These are phyloP conservation scores for Echeneis naucrates DNA, from an alignment of 2,797 vertebrate species.

Conservation along the genomic window DNA sequence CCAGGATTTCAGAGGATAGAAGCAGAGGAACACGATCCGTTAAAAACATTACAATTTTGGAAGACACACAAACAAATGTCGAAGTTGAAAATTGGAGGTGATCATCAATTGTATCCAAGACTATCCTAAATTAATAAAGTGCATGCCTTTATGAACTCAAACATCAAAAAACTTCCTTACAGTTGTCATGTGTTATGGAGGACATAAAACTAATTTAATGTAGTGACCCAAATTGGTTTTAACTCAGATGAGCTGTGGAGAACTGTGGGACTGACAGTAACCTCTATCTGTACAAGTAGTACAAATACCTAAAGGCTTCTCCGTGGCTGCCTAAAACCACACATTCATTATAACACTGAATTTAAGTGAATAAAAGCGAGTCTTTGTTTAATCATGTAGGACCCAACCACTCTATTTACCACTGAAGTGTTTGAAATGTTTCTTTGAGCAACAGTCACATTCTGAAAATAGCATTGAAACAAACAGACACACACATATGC, in stretches of 20 bases:
- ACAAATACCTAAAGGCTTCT: slow-evolving; percentile 17
- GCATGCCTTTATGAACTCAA: not conserved
- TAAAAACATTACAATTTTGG: not conserved
- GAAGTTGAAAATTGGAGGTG: not conserved
- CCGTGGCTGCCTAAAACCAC: slow-evolving; percentile 2
- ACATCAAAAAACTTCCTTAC: not conserved
- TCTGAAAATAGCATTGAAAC: slow-evolving; percentile 36
- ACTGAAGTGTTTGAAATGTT: slow-evolving; percentile 47
- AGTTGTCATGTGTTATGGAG: not conserved
- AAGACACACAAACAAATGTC: not conserved
- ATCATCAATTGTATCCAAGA: not conserved
- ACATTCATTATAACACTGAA: slow-evolving; percentile 8
- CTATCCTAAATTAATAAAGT: not conserved
- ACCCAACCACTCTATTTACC: slow-evolving; percentile 23
- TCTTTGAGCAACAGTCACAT: slow-evolving; percentile 60
- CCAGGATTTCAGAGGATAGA: not conserved
- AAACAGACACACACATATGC: slow-evolving; percentile 13
- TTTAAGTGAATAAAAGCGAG: slow-evolving; percentile 17
- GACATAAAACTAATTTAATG: not conserved
- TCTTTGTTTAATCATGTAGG: slow-evolving; percentile 3
- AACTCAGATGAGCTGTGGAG: slow-evolving; percentile 1
- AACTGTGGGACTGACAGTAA: slow-evolving; percentile 5
- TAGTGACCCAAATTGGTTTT: not conserved
- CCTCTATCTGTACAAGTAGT: slow-evolving; percentile 6
- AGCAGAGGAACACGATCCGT: slow-evolving; percentile 1